Evolutionary conservation across 2,113 vertebrate species (phyloP), one percentile per base, ranked within the genome.

Genomic region (Emydocephalus ijimae): DNA sequence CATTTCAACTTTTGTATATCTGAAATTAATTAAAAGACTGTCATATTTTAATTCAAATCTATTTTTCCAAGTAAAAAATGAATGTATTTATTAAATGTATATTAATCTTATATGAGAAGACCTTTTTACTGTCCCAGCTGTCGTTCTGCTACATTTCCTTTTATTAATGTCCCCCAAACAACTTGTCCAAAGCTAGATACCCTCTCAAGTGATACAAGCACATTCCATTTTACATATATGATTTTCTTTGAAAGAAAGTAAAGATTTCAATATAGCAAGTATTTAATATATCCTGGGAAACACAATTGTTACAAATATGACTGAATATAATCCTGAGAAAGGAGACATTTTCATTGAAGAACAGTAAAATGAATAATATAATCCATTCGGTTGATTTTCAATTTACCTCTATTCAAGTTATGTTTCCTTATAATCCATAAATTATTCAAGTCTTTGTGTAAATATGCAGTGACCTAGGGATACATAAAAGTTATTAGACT

Each of bases 391-490:
- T 0, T 88, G 20, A 5, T 86, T 90, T 91, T 94, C 56, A 89
- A 85, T 96, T 99, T 97, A 99, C 99, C 98, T 94, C 97, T 92
- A 88, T 97, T 97, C 7, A 96, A 81, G 89, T 98, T 96, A 56
- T 95, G 97, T 93, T 97, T 99, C 96, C 98, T 99, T 97, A 99
- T 97, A 92, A 99, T 97, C 99, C 99, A 99, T 93, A 99, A 90
- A 95, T 99, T 99, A 97, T 99, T 99, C 92, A 98, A 97, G 97
- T 99, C 99, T 93, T 99, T 99, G 95, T 99, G 99, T 85, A 98
- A 98, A 95, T 99, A 99, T 34, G 99, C 98, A 69, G 99, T 99
- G 92, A 99, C 98, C 99, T 99, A 95, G 91, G 95, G 95, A 85
- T n/a, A 94, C 18, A 94, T 18, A 95, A 45, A 90, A 69, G 59